Evolutionary conservation across 2,113 vertebrate genomes (phyloP), one percentile per base, ranked within the genome.

Genomic region (Mustelus asterias): DNA sequence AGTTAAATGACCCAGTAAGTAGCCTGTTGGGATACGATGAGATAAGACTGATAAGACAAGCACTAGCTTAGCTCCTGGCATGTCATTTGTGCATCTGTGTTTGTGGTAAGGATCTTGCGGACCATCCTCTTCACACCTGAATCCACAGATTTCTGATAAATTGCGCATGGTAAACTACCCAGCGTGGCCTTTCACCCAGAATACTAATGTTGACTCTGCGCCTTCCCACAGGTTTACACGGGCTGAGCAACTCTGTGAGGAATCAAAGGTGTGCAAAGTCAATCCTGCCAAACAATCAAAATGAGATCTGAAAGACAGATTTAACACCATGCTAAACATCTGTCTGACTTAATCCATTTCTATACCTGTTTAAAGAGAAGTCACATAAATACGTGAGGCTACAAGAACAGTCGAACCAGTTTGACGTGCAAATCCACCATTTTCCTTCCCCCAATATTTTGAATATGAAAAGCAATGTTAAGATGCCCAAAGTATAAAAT

Each of bases 201-300:
- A 96, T 94, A 96, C 96, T 96, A 98, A 98, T 98, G 97, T 97
- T 97, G 97, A 97, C 97, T 97, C 97, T 97, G 96, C 96, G 96
- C 97, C 97, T 97, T 97, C 94, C 96, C 97, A 96, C 96, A 96
- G 97, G 96, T 95, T 96, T 96, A 96, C 96, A 92, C 95, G 96
- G 83, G 96, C 70, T 96, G 96, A 97, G 97, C 96, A 97, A 97
- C 97, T 97, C 97, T 97, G 97, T 96, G 97, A 97, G 96, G 96
- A 96, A 9, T n/a, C 33, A 93, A 96, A 80, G 63, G 69, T 60
- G 96, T 96, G 96, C 95, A 96, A 96, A 96, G 24, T 48, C 97
- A 96, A 97, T 97, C 97, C 97, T 97, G 97, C 97, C 97, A 97
- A 97, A 97, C 97, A 97, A 96, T 97, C 97, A 96, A 83, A 96